These are phyloP conservation scores for Montipora foliosa DNA, from an alignment of 64 coral and sea anemone genomes.

Conservation along the genomic window DNA sequence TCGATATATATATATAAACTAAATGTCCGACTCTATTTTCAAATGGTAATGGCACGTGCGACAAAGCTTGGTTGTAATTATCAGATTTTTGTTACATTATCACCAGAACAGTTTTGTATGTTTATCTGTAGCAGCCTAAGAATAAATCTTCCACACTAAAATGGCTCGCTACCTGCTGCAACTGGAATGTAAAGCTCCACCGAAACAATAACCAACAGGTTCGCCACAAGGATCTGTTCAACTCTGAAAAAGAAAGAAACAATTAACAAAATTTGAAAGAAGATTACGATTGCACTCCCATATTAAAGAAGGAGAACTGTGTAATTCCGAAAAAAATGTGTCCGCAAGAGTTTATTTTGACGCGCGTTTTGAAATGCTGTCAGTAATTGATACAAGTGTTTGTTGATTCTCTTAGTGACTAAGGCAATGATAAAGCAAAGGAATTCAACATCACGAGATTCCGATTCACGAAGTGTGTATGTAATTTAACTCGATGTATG, in stretches of 20 bases:
- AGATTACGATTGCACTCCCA: neutral
- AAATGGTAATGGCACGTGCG: no score
- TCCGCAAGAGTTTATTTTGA: no score
- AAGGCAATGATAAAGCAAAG: neutral
- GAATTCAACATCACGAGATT: neutral
- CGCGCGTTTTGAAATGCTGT: neutral
- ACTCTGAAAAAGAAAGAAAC: conserved; percentile 5
- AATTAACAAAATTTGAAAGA: neutral
- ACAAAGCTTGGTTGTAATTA: no score
- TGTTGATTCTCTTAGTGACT: neutral
- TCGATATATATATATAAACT: no score
- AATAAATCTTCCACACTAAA: neutral
- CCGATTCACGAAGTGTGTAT: no score
- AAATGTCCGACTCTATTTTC: no score
- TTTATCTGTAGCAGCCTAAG: no score
- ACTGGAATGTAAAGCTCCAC: neutral
- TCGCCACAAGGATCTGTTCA: neutral
- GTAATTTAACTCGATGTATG: no score
- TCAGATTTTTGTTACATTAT: no score
- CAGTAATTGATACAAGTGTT: conserved; percentile 9
- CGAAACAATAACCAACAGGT: neutral
- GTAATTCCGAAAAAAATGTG: neutral
- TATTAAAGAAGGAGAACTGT: no score
- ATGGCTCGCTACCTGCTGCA: conserved; percentile 6
- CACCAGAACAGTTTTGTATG: no score